A percentile compares a stretch with the other conserved stretches of the same genome.
Evolutionary conservation across 2,888 invertebrate genomes (phyloP).

Genomic region (Caenorhabditis parvicauda): DNA sequence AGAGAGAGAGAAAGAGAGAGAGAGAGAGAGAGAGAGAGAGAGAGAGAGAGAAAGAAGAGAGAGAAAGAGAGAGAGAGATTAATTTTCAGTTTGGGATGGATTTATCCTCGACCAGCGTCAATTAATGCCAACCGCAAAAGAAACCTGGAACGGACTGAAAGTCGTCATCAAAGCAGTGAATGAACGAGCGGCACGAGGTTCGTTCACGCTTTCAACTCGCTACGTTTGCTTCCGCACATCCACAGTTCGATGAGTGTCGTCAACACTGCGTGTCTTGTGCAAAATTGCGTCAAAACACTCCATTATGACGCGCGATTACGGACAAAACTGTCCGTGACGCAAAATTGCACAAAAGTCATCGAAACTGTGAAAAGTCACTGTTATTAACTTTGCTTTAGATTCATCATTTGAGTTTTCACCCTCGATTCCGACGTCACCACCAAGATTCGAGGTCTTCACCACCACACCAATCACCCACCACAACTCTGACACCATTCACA

Average conservation of each 20-base stretch:
- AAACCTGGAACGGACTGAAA: conserved; percentile 61
- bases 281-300: too few species aligned
- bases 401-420: too few species aligned
- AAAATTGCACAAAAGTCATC: too few species aligned
- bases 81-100: conserved; percentile 57
- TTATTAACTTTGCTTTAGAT: too few species aligned
- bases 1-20: not conserved
- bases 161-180: conserved; percentile 56
- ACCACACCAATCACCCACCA: conserved; percentile 7
- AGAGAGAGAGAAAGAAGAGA: not conserved
- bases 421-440: too few species aligned
- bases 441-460: not conserved
- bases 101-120: conserved; percentile 59
- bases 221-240: too few species aligned
- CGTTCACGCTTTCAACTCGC: not conserved
- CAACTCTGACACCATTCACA: conserved; percentile 4
- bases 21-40: not conserved
- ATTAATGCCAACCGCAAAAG: conserved; percentile 59
- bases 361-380: too few species aligned
- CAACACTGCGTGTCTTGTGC: too few species aligned
- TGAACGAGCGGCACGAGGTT: conserved; percentile 13
- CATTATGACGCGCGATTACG: too few species aligned
- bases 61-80: not conserved
- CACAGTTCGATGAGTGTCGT: too few species aligned
- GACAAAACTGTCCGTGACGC: too few species aligned